Evolutionary conservation across 2,888 invertebrate species (phyloP).

Genomic region (Erebia ligea): DNA sequence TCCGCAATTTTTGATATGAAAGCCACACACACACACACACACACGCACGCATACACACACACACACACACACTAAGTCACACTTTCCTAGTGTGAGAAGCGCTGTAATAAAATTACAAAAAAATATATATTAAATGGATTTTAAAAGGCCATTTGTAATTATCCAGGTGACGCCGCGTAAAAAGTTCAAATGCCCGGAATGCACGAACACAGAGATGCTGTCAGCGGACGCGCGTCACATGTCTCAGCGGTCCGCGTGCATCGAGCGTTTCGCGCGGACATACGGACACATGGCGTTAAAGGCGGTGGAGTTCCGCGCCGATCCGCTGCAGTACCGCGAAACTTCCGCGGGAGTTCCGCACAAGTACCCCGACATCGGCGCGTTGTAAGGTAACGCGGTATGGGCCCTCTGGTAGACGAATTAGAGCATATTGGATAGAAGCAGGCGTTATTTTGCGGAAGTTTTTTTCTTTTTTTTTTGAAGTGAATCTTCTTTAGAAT

Average conservation of each 20-base stretch:
- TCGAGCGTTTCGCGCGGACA: conserved; percentile 89
- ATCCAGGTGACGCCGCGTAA: conserved; percentile 95
- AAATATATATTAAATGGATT: no score
- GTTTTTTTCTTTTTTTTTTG: no score
- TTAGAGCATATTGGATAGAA: no score
- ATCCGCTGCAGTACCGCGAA: conserved; percentile 96
- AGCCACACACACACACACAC: no score
- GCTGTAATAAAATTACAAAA: no score
- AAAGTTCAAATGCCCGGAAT: conserved; percentile 98
- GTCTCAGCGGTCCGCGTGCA: conserved; percentile 95
- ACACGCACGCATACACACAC: no score
- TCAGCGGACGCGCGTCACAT: conserved; percentile 96
- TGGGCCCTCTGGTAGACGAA: not conserved
- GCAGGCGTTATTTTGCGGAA: no score
- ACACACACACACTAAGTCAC: no score
- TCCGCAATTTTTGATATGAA: no score
- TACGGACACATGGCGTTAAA: conserved; percentile 95
- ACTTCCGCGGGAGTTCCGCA: conserved; percentile 91
- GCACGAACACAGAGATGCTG: conserved; percentile 96
- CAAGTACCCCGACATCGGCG: conserved; percentile 93
- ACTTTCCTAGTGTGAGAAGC: no score
- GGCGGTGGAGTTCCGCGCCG: conserved; percentile 96
- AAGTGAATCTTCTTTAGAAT: no score
- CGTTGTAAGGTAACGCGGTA: conserved; percentile 80
- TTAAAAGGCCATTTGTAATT: not conserved